Conservation (phyloP, 2,888 invertebrate species). For the Zaprionus lineosus region DNA sequence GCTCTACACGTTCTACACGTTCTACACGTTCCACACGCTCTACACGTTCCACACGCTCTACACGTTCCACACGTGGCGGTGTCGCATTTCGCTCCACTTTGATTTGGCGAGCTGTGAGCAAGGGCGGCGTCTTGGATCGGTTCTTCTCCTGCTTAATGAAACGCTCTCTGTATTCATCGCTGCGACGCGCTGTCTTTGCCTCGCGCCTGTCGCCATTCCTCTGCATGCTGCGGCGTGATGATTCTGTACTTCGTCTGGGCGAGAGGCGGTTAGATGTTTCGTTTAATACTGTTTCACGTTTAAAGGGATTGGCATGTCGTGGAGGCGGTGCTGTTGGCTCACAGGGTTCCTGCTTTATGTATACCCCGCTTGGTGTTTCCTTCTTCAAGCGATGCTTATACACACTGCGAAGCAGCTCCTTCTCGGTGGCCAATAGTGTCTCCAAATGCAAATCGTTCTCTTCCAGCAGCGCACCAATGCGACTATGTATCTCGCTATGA, state of each 20-base stretch:
- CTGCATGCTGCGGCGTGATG: slow-evolving; percentile 22
- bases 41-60: neutral
- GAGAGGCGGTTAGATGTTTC: slow-evolving; percentile 16
- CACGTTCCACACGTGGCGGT: slow-evolving; percentile 28
- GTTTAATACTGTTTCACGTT: slow-evolving; percentile 62
- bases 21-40: neutral
- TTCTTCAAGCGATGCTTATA: slow-evolving; percentile 58
- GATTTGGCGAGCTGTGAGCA: slow-evolving; percentile 41
- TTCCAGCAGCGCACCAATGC: slow-evolving; percentile 77
- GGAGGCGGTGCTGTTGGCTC: slow-evolving; percentile 1
- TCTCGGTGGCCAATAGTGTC: slow-evolving; percentile 60
- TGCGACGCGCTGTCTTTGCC: neutral
- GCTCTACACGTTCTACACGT: neutral
- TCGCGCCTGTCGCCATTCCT: slow-evolving; percentile 31
- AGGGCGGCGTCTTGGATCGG: slow-evolving; percentile 43
- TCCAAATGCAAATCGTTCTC: slow-evolving; percentile 74
- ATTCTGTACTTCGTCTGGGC: slow-evolving; percentile 6
- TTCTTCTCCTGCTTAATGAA: slow-evolving; percentile 56
- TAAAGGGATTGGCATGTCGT: slow-evolving; percentile 52
- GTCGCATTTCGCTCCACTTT: slow-evolving; percentile 53
- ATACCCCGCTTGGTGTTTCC: slow-evolving; percentile 20
- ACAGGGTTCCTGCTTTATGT: slow-evolving; percentile 27
- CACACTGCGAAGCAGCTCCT: slow-evolving; percentile 62
- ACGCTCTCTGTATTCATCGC: slow-evolving; percentile 25
- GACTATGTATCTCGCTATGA: slow-evolving; percentile 73